phyloP scores from a whole-genome alignment of 2,797 vertebrate genomes.

The Sardinella longiceps region DNA sequence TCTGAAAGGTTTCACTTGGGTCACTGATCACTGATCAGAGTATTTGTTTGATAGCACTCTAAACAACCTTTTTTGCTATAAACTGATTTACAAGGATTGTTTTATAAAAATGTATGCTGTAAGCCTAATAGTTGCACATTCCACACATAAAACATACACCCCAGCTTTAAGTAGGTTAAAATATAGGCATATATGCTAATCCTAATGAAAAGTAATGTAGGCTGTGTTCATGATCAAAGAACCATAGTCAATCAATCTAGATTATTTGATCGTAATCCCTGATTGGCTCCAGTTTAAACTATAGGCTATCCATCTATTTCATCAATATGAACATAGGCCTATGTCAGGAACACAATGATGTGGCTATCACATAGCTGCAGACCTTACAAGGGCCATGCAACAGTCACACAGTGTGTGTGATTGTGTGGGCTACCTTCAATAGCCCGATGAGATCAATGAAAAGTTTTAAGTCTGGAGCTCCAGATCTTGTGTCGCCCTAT shows the following conservation, averaged over 20 bases:
- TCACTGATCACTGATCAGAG: not conserved
- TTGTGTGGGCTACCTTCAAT: slow-evolving; percentile 7
- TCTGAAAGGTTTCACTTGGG: not conserved
- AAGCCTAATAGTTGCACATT: too few species aligned
- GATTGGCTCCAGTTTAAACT: not conserved
- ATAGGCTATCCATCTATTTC: not conserved
- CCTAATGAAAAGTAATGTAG: not conserved
- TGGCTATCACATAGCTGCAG: not conserved
- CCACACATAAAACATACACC: not conserved
- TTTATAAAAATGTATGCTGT: not conserved
- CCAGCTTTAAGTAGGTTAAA: not conserved
- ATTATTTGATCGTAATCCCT: not conserved
- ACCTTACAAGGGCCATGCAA: not conserved
- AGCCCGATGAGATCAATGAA: slow-evolving; percentile 15
- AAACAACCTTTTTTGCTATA: not conserved
- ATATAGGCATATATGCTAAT: not conserved
- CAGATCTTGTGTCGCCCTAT: slow-evolving; percentile 79
- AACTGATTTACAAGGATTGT: not conserved
- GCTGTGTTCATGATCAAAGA: not conserved
- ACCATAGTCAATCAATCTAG: not conserved
- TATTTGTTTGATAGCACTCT: not conserved
- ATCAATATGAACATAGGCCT: not conserved
- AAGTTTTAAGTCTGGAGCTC: slow-evolving; percentile 49
- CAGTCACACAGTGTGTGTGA: not conserved
- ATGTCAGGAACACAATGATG: not conserved